Percentiles rank a stretch among this genome's conserved stretches.
These are phyloP conservation scores for Nowickia ferox DNA, from an alignment of 2,888 invertebrate species.

Conservation along the genomic window DNA sequence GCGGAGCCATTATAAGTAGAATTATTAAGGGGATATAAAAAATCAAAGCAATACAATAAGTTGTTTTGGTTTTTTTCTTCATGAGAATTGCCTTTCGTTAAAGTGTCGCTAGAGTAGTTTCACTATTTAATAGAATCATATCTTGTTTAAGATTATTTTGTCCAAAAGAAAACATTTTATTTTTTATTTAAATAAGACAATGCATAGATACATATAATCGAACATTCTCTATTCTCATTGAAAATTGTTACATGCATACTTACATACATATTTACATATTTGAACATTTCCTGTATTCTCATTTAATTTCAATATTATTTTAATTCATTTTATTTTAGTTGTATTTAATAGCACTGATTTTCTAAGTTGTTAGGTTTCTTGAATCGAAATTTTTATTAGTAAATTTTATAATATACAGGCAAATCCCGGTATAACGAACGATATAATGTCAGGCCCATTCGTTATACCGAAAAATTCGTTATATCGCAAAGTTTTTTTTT, in stretches of 20 bases:
- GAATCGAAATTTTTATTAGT: neutral
- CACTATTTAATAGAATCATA: conserved; percentile 13
- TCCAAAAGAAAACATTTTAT: neutral
- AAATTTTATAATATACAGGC: conserved; percentile 8
- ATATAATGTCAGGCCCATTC: no score
- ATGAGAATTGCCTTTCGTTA: neutral
- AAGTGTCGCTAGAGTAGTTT: conserved; percentile 21
- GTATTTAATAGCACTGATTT: conserved; percentile 33
- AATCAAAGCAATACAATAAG: conserved; percentile 25
- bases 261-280: neutral
- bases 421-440: no score
- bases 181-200: neutral
- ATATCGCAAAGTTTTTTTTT: no score
- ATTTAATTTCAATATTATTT: conserved; percentile 1
- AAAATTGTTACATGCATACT: neutral
- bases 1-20: conserved; percentile 38
- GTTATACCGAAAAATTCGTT: no score
- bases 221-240: conserved; percentile 18
- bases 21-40: conserved; percentile 8
- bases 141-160: conserved; percentile 38
- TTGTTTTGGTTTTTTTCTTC: conserved; percentile 1
- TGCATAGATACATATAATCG: conserved; percentile 12
- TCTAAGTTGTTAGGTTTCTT: conserved; percentile 12
- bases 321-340: conserved; percentile 23
- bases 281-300: neutral